Evolutionary conservation across 2,113 vertebrate species (phyloP).

Genomic region (Aphyosemion australe): DNA sequence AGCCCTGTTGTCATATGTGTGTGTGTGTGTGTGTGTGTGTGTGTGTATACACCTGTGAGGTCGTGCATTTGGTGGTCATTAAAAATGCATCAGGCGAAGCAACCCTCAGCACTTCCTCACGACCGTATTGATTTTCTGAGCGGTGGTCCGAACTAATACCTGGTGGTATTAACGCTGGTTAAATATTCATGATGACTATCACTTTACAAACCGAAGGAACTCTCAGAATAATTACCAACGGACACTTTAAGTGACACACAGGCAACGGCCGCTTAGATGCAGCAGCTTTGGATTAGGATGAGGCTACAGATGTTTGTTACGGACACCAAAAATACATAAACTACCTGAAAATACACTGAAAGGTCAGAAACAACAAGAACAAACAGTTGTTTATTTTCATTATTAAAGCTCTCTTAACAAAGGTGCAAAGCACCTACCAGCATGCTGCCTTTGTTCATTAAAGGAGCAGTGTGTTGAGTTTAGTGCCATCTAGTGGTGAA

Average conservation of each 20-base stretch:
- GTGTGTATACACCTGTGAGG: background rate
- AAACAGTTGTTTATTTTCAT: no score
- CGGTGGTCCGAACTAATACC: constrained; percentile 34
- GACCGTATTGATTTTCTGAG: constrained; percentile 60
- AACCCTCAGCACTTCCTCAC: constrained; percentile 58
- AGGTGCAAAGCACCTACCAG: no score
- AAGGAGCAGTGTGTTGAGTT: no score
- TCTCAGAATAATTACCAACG: background rate
- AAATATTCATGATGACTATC: constrained; percentile 63
- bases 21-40: background rate
- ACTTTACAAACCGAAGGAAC: constrained; percentile 32
- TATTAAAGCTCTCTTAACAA: no score
- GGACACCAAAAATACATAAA: background rate
- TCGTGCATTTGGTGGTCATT: constrained; percentile 29
- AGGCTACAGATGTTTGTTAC: background rate
- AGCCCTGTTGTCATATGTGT: background rate
- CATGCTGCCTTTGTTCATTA: no score
- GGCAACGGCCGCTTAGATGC: background rate
- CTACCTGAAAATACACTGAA: no score
- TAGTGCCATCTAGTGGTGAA: no score
- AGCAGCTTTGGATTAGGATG: no score
- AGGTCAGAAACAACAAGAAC: no score
- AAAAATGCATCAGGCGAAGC: constrained; percentile 51
- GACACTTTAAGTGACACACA: background rate
- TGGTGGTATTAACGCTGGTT: constrained; percentile 52